Evolutionary conservation across 2,113 vertebrate species (phyloP).

Genomic region (Bucco capensis): DNA sequence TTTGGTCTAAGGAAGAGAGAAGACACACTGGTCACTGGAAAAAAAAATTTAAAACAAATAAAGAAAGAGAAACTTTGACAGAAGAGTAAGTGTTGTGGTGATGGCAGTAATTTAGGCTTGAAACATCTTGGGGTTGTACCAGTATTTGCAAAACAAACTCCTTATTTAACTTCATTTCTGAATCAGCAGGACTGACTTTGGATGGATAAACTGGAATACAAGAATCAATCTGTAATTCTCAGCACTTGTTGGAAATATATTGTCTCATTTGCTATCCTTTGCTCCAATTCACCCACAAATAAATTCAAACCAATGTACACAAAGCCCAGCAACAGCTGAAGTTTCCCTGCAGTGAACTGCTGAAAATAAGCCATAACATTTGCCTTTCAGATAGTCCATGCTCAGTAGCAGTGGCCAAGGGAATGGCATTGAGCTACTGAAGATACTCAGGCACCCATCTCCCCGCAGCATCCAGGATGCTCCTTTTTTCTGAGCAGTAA

Average conservation of each 20-base stretch:
- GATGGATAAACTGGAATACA: neutral
- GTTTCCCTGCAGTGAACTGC: neutral
- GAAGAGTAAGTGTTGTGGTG: neutral
- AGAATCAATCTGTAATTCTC: neutral
- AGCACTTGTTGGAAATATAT: neutral
- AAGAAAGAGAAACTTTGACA: neutral
- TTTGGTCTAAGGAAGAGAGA: neutral
- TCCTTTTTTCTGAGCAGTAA: neutral
- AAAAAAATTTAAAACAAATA: no score
- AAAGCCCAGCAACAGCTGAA: neutral
- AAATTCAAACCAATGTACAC: neutral
- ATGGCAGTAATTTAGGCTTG: neutral
- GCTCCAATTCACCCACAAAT: neutral
- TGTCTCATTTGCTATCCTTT: neutral
- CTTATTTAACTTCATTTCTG: neutral
- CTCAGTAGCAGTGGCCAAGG: neutral
- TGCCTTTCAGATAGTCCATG: accelerated
- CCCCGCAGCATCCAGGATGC: accelerated
- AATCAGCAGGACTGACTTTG: neutral
- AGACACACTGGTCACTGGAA: neutral
- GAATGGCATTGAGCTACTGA: neutral
- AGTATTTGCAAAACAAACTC: neutral
- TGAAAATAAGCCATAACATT: neutral
- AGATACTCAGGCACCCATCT: neutral
- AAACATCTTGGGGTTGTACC: neutral